Evolutionary conservation across 64 coral and sea anemone species (phyloP).

Genomic region (Porites lutea): DNA sequence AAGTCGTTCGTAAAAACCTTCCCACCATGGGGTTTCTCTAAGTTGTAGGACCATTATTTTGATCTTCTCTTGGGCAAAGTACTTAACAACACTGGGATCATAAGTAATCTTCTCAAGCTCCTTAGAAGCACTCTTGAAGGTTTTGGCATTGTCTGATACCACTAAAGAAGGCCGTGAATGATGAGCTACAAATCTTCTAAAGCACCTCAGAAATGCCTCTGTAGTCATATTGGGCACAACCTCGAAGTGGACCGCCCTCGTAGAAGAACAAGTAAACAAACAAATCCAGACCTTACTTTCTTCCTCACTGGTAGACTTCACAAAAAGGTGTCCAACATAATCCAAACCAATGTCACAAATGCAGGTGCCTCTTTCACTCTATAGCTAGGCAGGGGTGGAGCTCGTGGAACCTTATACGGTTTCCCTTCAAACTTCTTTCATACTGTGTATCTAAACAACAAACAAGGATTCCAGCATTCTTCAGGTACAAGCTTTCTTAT

Average conservation of each 20-base stretch:
- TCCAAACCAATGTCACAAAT: slow-evolving; percentile 53
- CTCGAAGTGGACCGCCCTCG: slow-evolving; percentile 46
- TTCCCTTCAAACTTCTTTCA: slow-evolving; percentile 60
- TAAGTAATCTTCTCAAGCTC: no score
- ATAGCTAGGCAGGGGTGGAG: slow-evolving; percentile 38
- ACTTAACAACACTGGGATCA: no score
- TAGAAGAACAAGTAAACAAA: slow-evolving; percentile 54
- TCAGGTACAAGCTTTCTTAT: no score
- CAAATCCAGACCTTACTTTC: slow-evolving; percentile 48
- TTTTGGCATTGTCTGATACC: no score
- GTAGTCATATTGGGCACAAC: slow-evolving; percentile 26
- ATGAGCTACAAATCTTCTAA: slow-evolving; percentile 29
- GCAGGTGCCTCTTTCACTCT: slow-evolving; percentile 41
- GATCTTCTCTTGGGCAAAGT: no score
- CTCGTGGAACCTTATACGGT: slow-evolving; percentile 21
- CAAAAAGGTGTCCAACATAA: slow-evolving; percentile 58
- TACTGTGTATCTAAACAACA: slow-evolving; percentile 45
- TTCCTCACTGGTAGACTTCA: neutral
- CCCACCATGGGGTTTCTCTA: no score
- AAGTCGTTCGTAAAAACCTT: no score
- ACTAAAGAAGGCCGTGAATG: no score
- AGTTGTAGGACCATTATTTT: no score
- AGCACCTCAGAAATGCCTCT: slow-evolving; percentile 50
- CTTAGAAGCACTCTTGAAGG: no score
- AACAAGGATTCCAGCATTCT: neutral